Evolutionary conservation across 2,888 invertebrate genomes (phyloP), one percentile per base, ranked within the genome.

Genomic region (Cataglyphis altisquamis): DNA sequence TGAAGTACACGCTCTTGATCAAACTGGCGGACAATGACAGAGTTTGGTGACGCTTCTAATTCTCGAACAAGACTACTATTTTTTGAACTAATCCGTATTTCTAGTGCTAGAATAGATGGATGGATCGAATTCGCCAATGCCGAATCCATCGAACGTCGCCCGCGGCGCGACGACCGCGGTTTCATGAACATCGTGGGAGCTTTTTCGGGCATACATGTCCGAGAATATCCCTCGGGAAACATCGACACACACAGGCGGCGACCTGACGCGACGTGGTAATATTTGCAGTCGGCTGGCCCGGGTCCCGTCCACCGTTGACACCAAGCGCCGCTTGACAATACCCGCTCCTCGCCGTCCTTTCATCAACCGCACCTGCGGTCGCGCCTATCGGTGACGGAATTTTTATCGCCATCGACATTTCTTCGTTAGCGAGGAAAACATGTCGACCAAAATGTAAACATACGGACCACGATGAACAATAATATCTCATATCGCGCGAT

Each of bases 201-300:
- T 80, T 80, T 80, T 80, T 80, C 60, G 73, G 25, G 25, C 73
- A 45, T 80, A 73, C 78, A 80, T 36, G 78, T 8, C 45, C 60
- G 66, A 21, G 60, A 62, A 80, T 84, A 78, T 87, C 84, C 82
- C 84, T 82, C 73, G 78, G 87, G 84, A 73, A 84, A 77, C 74
- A 84, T 68, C 74, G 84, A 87, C 87, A 87, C 74, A 67, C 87
- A 87, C 82, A 84, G 62, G 48, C 68, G 73, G 66, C 78, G 73
- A 75, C n/a, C 81, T 64, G 81, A 57, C 62, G 55, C 81, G 66
- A 82, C 82, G 78, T 41, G 52, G 78, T 66, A 82, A 82, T 82
- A 78, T 82, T 82, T 82, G 82, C 66, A 82, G 78, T 57, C 66
- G 57, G 32, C 78, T 66, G 48, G 52, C 21, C 75, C 64, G 55